phyloP scores from a whole-genome alignment of 1,140 invertebrate species.

The Maniola jurtina region DNA sequence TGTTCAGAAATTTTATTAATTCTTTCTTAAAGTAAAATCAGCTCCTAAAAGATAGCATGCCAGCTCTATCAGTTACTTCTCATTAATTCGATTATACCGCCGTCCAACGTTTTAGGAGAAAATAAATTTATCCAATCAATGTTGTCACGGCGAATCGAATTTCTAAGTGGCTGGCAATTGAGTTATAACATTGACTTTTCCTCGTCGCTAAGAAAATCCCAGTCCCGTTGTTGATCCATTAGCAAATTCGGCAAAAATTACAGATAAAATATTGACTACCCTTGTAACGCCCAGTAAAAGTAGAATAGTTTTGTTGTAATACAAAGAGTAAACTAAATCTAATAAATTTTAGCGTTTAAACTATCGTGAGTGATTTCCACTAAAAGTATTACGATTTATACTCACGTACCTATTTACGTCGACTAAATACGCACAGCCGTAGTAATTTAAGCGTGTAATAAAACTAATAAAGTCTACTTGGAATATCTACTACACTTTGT shows the following conservation, averaged over 20 bases:
- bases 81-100: conserved; percentile 3
- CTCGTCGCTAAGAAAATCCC: neutral
- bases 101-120: neutral
- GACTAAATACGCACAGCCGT: no score
- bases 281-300: neutral
- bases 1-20: no score
- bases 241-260: neutral
- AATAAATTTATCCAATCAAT: conserved; percentile 14
- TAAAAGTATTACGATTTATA: no score
- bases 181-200: conserved; percentile 10
- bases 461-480: no score
- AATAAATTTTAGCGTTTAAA: neutral
- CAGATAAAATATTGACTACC: neutral
- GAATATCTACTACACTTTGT: no score
- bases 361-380: no score
- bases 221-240: neutral
- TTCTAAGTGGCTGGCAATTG: conserved; percentile 11
- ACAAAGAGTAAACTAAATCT: neutral
- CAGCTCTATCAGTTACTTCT: conserved; percentile 2
- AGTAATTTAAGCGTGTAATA: no score
- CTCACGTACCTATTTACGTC: no score
- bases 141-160: conserved; percentile 14
- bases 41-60: neutral
- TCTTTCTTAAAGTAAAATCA: neutral
- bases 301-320: neutral